Evolutionary conservation across 2,888 invertebrate species (phyloP).

Genomic region (Acronicta alni): DNA sequence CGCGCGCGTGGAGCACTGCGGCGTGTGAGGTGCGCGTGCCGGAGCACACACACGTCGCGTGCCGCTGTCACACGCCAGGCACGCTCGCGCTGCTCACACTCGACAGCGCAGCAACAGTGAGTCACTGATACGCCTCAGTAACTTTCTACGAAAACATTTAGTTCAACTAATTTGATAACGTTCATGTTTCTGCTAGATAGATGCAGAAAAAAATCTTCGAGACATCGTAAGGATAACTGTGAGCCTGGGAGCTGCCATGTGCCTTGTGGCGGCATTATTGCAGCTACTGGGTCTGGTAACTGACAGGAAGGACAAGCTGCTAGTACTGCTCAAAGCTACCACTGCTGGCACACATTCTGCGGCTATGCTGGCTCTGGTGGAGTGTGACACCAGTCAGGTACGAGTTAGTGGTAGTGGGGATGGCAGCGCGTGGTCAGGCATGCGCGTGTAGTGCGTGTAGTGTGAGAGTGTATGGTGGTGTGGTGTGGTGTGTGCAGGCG

Average conservation of each 20-base stretch:
- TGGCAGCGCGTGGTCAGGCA: too few relatives aligned
- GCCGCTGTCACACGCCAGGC: slow-evolving; percentile 80
- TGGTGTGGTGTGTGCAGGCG: slow-evolving; percentile 59
- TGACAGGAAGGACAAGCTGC: slow-evolving; percentile 69
- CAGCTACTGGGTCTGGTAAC: slow-evolving; percentile 76
- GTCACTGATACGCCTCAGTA: slow-evolving; percentile 33
- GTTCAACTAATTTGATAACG: background rate
- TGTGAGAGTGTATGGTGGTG: background rate
- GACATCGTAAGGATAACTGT: slow-evolving; percentile 81
- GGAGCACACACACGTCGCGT: slow-evolving; percentile 75
- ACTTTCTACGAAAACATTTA: too few relatives aligned
- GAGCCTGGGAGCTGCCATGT: slow-evolving; percentile 81
- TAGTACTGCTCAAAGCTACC: slow-evolving; percentile 75
- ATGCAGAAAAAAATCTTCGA: slow-evolving; percentile 79
- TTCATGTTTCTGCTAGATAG: slow-evolving; percentile 67
- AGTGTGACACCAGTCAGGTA: slow-evolving; percentile 82
- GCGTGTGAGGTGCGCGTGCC: slow-evolving; percentile 81
- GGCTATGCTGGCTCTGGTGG: slow-evolving; percentile 76
- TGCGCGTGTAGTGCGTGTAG: too few relatives aligned
- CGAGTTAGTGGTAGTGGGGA: background rate
- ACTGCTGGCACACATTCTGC: slow-evolving; percentile 82
- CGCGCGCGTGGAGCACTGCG: slow-evolving; percentile 81
- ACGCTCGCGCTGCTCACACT: slow-evolving; percentile 81
- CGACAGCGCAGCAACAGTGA: slow-evolving; percentile 77
- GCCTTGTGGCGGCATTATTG: slow-evolving; percentile 76